Base-by-base conservation (phyloP, 2,113 vertebrate species). In the Brachionichthys hirsutus region DNA sequence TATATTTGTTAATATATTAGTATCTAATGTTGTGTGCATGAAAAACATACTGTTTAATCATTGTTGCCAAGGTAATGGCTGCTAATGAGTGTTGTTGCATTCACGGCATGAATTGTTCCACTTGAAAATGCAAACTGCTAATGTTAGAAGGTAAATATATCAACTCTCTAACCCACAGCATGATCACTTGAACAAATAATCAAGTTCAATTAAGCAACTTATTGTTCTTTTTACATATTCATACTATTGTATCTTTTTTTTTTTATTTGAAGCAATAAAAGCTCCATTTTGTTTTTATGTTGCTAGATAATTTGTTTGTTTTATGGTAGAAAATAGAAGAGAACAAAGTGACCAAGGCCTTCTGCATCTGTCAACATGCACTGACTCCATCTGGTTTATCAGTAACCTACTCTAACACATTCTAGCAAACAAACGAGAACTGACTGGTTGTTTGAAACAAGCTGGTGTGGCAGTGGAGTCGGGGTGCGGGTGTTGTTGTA, bases 351-450 rank as follows among this genome's bases (percentile, higher is more conserved):
- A 44, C 20, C 18, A 74, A 54, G 57, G 20, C 17, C 59, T 19
- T 18, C 24, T 61, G 6, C 41, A 61, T 75, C 47, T 62, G 64
- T 63, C 69, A 62, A 66, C 77, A 85, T 69, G 30, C 57, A 82
- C 65, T 40, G 81, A 83, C 80, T 54, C 35, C 51, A 22, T 57
- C 75, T 78, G 65, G 88, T 85, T 87, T 84, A 87, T 89, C 78
- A 88, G 88, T 87, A 88, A 87, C 83, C 67, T 45, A 62, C 38
- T 46, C 50, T 46, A 38, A 38, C 36, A 38, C 36, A 38, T 16
- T 22, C 13, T 16, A 19, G 53, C 44, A 74, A 71, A 76, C 54
- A 67, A 78, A 69, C 16, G 53, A 53, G 43, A 59, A 30, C 52
- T 55, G 62, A 82, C 63, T 81, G 65, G 75, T 52, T 74, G 52